Base-by-base conservation (phyloP, 2,113 vertebrate species). In the Myotis lucifugus region DNA sequence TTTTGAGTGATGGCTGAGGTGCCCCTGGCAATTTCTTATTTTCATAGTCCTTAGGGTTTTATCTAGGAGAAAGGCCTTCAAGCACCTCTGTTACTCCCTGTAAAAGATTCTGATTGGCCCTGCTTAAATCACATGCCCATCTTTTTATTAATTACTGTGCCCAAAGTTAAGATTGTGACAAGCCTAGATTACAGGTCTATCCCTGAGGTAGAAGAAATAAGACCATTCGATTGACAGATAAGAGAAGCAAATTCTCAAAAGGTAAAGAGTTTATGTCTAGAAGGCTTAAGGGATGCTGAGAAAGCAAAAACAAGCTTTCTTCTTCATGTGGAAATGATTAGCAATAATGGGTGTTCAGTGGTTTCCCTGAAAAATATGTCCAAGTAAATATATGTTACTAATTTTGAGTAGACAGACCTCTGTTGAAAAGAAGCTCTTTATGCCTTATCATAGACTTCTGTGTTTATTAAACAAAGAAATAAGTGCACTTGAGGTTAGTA, bases 381-480 rank as follows among this genome's bases (percentile, higher is more conserved):
- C 72, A 94, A 46, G 15, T 69, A 50, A 72, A 92, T 92, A 77
- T 87, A 50, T 77, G 82, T 42, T 83, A 11, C 25, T 74, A 54
- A 90, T 74, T 76, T 52, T 54, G 37, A 81, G 23, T 40, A 40
- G 18, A n/a, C 66, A 42, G 42, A 64, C 23, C 7, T 86, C 32
- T 89, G 3, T 61, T 81, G 70, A 46, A 72, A 88, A 50, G 54
- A 87, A 64, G 17, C 21, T 37, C 73, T 77, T 81, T 81, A 52
- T 88, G 34, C 48, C 17, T 84, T 84, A 59, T 13, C 48, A 54
- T 23, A 95, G 59, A 56, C 34, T 34, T 92, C 10, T 25, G 61
- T 90, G 21, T 95, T 73, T 93, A 14, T 85, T 85, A 90, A n/a
- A 79, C 8, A 87, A 74, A 90, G n/a, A 42, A 82, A 88, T 88